Evolutionary conservation across 2,888 invertebrate species (phyloP), one percentile per base, ranked within the genome.

Genomic region (Arge pagana): DNA sequence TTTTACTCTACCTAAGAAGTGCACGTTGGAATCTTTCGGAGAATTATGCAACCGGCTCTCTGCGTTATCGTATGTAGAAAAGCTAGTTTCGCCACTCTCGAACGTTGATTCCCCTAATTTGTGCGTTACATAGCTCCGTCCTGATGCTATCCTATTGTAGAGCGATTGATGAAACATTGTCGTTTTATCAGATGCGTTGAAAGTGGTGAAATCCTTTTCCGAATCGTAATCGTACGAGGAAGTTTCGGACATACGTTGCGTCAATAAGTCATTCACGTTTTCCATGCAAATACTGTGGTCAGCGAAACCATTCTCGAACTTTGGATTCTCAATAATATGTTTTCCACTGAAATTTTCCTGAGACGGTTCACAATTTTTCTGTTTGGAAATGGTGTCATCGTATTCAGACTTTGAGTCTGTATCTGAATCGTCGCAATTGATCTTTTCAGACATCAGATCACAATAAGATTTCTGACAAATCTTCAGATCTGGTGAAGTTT

Each of bases 401-500:
- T 45, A 45, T 5, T 45, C 45, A 13, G 21, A 45, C 11, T 45
- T 45, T 4, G 45, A 33, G 16, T 45, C 45, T 4, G 16, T 11
- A 15, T 45, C 45, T 15, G 45, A 45, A 24, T 45, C 45, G 4
- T 45, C 45, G 13, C 15, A 24, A n/a, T 11, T 33, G 23, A 23
- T 33, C 15, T 45, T 45, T 24, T 45, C 45, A 11, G 45, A 45
- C 45, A 45, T 33, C 7, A 45, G n/a, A 24, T 45, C 45, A n/a
- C 21, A 23, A 7, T 45, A 45, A 1, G 45, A 45, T 8, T 45
- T 45, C n/a, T 45, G 45, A 45, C 45, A 45, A 33, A 45, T 33
- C 33, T 45, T 45, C 1, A 45, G 19, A 33, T 45, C 74, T 0
- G 76, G 72, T 23, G 73, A 71, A 31, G 74, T 76, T 59, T 76